Conservation (phyloP, 2,113 vertebrate species). For the Corythoichthys haematopterus region DNA sequence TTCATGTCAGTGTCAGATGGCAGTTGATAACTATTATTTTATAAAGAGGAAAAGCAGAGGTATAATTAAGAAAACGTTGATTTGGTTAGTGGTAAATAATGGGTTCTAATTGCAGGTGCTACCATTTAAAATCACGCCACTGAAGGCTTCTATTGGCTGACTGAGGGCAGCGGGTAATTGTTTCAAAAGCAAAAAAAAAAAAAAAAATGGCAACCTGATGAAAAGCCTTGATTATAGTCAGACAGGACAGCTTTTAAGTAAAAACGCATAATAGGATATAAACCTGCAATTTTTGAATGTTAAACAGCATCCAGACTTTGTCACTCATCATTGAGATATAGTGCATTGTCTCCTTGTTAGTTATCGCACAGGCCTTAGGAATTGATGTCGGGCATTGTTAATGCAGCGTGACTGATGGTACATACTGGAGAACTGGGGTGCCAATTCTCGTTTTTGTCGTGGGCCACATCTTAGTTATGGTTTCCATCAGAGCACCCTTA, state of each 20-base stretch:
- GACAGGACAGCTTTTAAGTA: slow-evolving; percentile 48
- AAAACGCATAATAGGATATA: slow-evolving; percentile 53
- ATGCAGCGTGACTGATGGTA: slow-evolving; percentile 12
- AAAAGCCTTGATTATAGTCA: slow-evolving; percentile 46
- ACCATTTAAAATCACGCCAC: slow-evolving; percentile 24
- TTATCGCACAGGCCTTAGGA: slow-evolving; percentile 16
- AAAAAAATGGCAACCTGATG: slow-evolving; percentile 29
- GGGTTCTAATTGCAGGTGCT: slow-evolving; percentile 10
- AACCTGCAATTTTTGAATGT: slow-evolving; percentile 36
- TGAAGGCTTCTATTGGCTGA: slow-evolving; percentile 30
- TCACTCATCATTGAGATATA: slow-evolving; percentile 33
- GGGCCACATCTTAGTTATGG: no score
- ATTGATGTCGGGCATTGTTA: slow-evolving; percentile 8
- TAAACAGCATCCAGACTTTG: slow-evolving; percentile 34
- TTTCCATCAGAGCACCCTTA: no score
- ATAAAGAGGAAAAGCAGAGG: slow-evolving; percentile 32
- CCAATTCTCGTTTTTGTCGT: no score
- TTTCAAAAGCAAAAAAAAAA: slow-evolving; percentile 47
- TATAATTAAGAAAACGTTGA: slow-evolving; percentile 42
- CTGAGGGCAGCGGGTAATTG: slow-evolving; percentile 48
- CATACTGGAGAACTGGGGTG: background rate
- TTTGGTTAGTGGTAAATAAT: slow-evolving; percentile 22
- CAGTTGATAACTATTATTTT: slow-evolving; percentile 29
- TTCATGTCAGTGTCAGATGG: slow-evolving; percentile 21
- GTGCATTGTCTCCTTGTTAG: slow-evolving; percentile 10